Evolutionary conservation across 1,140 invertebrate genomes (phyloP).

Genomic region (Thaumetopoea pityocampa): DNA sequence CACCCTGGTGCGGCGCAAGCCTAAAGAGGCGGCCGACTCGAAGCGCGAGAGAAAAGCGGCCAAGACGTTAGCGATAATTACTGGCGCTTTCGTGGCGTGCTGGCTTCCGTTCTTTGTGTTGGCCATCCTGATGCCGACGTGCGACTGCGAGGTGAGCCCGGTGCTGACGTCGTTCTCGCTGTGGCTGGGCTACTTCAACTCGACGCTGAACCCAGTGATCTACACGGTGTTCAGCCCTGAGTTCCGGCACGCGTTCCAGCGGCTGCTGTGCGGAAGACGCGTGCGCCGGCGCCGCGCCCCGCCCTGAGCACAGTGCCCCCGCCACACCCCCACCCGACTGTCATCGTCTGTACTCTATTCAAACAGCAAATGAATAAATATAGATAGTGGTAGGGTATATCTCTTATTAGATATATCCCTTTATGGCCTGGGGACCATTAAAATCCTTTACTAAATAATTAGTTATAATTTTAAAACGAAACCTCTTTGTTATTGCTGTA

Average conservation of each 20-base stretch:
- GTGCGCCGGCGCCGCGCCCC: conserved; percentile 69
- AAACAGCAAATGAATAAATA: too few species aligned
- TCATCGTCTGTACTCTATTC: too few species aligned
- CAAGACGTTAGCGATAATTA: conserved; percentile 93
- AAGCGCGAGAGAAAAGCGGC: conserved; percentile 94
- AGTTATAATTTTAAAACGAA: too few species aligned
- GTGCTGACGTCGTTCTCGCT: conserved; percentile 84
- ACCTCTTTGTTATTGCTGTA: too few species aligned
- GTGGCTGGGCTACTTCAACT: conserved; percentile 93
- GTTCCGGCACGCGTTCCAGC: conserved; percentile 91
- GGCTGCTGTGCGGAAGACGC: conserved; percentile 83
- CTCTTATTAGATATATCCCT: too few species aligned
- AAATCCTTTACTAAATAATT: too few species aligned
- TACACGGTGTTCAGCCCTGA: conserved; percentile 94
- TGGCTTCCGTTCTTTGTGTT: conserved; percentile 95
- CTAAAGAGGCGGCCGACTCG: conserved; percentile 82
- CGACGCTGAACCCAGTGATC: conserved; percentile 91
- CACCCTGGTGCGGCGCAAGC: conserved; percentile 75
- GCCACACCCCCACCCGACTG: conserved; percentile 50
- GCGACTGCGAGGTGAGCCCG: conserved; percentile 76
- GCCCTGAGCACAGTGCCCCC: conserved; percentile 36
- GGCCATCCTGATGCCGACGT: conserved; percentile 88
- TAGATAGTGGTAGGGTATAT: too few species aligned
- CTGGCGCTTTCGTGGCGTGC: conserved; percentile 91
- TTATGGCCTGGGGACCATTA: too few species aligned